phyloP scores from a whole-genome alignment of 2,888 invertebrate genomes.

The Alentia gelatinosa region DNA sequence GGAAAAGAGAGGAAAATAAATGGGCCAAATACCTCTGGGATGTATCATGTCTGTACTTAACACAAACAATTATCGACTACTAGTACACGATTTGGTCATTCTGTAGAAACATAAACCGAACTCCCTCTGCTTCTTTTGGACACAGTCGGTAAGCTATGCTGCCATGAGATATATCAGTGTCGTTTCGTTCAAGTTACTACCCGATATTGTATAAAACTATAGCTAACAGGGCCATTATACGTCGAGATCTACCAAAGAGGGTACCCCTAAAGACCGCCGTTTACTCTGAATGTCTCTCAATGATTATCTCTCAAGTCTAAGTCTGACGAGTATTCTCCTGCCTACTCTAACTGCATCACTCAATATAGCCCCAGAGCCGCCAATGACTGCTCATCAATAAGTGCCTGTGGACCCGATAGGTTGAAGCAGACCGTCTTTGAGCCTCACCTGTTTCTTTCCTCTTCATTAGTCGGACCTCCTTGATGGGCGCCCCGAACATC shows the following conservation, averaged over 20 bases:
- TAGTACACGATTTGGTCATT: background rate
- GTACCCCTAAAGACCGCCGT: background rate
- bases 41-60: background rate
- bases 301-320: background rate
- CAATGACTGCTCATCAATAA: conserved; percentile 46
- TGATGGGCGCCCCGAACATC: conserved; percentile 87
- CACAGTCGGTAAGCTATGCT: background rate
- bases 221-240: background rate
- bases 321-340: background rate
- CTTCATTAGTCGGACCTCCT: conserved; percentile 90
- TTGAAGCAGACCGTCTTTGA: background rate
- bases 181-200: background rate
- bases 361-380: background rate
- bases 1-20: background rate
- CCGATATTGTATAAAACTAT: background rate
- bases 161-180: background rate
- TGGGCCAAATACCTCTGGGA: background rate
- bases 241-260: background rate
- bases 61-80: background rate
- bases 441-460: conserved; percentile 90
- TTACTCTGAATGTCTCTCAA: background rate
- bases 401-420: background rate
- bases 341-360: background rate
- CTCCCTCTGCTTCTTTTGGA: background rate
- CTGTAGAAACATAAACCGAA: background rate